phyloP scores from a whole-genome alignment of 2,113 vertebrate genomes.

The Calidris pygmaea region DNA sequence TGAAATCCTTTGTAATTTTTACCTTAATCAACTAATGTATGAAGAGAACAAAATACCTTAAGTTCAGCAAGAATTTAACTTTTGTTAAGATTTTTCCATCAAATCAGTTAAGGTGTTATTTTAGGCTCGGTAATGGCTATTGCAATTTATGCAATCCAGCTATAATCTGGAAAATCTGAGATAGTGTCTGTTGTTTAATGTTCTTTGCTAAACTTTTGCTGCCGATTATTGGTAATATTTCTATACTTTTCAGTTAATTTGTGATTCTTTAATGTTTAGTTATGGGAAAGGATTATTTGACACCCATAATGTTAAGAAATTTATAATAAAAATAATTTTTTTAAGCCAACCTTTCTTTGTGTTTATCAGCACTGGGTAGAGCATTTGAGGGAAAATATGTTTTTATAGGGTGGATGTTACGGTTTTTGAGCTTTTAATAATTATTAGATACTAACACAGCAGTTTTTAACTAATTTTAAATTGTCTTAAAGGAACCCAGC shows the following conservation, averaged over 20 bases:
- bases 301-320: background rate
- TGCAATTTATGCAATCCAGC: background rate
- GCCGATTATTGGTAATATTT: background rate
- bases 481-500: conserved; percentile 88
- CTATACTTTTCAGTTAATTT: background rate
- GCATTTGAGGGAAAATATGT: background rate
- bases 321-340: background rate
- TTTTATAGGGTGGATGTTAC: background rate
- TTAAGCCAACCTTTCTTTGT: background rate
- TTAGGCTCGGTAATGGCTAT: background rate
- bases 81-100: background rate
- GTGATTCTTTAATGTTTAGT: background rate
- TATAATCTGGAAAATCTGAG: background rate
- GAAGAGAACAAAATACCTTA: background rate
- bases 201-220: background rate
- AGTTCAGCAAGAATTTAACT: background rate
- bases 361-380: background rate
- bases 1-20: background rate
- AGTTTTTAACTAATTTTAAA: conserved; percentile 44
- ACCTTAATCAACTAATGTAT: background rate
- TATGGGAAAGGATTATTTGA: background rate
- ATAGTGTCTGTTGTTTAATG: background rate
- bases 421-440: background rate
- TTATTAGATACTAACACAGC: background rate
- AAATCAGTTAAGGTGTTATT: background rate